Conservation (phyloP, 2,113 vertebrate genomes). For the Cercopithecus mona region DNA sequence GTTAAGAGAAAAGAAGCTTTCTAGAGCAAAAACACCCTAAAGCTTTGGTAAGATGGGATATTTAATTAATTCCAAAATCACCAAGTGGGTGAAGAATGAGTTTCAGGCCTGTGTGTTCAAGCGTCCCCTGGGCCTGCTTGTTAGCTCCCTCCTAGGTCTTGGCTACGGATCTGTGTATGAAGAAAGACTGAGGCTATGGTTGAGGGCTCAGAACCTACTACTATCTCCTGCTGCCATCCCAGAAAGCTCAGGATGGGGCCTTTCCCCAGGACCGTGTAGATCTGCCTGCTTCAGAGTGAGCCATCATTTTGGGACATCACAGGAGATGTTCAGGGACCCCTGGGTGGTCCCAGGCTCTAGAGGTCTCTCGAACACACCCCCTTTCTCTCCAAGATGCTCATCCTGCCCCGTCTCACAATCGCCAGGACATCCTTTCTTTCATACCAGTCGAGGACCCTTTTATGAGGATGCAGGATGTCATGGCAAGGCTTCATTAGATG, state of each 20-base stretch:
- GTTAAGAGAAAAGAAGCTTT: constrained; percentile 74
- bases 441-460: not conserved
- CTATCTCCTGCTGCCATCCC: not conserved
- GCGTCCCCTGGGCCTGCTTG: not conserved
- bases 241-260: not conserved
- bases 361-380: not conserved
- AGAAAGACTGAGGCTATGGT: not conserved
- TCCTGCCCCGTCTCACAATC: no score
- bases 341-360: not conserved
- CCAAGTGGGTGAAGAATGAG: not conserved
- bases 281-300: no score
- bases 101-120: constrained; percentile 35
- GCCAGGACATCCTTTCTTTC: not conserved
- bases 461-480: not conserved
- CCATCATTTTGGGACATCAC: no score
- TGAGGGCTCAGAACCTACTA: not conserved
- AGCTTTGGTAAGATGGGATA: constrained; percentile 50
- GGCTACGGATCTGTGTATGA: not conserved
- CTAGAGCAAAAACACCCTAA: constrained; percentile 57
- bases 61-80: constrained; percentile 59
- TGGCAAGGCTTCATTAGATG: not conserved
- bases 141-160: not conserved
- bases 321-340: not conserved
- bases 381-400: not conserved
- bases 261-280: not conserved